These are phyloP conservation scores for Philereme vetulata DNA, from an alignment of 2,888 invertebrate genomes.

Conservation along the genomic window DNA sequence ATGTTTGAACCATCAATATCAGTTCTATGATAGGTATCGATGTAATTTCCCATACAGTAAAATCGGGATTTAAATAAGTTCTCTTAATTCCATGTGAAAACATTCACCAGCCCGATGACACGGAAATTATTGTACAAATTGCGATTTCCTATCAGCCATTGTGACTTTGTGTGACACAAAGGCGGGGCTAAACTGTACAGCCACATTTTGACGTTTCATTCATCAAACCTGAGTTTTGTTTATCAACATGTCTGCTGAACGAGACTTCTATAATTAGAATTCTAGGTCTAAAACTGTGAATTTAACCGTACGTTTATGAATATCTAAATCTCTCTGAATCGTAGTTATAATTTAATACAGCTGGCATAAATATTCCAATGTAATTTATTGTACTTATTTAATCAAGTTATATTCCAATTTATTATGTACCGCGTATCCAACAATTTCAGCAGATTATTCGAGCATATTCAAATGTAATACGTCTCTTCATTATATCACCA, in stretches of 20 bases:
- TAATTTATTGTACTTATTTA: too few relatives aligned
- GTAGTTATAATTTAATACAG: too few relatives aligned
- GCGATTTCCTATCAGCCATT: conserved; percentile 41
- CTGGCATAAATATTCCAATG: too few relatives aligned
- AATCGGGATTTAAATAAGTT: too few relatives aligned
- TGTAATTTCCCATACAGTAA: too few relatives aligned
- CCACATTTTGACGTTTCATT: conserved; percentile 50
- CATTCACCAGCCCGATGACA: conserved; percentile 25
- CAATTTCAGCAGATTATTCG: neutral
- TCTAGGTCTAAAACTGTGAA: conserved; percentile 1
- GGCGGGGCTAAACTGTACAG: conserved; percentile 40
- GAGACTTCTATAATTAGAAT: conserved; percentile 14
- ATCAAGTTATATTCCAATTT: too few relatives aligned
- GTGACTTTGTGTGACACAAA: conserved; percentile 35
- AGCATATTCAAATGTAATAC: conserved; percentile 26
- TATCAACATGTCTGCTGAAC: conserved; percentile 23
- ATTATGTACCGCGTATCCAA: neutral
- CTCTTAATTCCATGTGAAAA: conserved; percentile 9
- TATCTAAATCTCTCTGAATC: neutral
- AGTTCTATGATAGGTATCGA: too few relatives aligned
- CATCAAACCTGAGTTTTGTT: conserved; percentile 47
- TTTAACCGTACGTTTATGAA: conserved; percentile 1
- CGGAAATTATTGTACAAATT: conserved; percentile 43
- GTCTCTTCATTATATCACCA: conserved; percentile 41
- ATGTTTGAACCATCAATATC: too few relatives aligned